Evolutionary conservation across 2,113 vertebrate genomes (phyloP), one percentile per base, ranked within the genome.

Genomic region (Rhodinocichla rosea): DNA sequence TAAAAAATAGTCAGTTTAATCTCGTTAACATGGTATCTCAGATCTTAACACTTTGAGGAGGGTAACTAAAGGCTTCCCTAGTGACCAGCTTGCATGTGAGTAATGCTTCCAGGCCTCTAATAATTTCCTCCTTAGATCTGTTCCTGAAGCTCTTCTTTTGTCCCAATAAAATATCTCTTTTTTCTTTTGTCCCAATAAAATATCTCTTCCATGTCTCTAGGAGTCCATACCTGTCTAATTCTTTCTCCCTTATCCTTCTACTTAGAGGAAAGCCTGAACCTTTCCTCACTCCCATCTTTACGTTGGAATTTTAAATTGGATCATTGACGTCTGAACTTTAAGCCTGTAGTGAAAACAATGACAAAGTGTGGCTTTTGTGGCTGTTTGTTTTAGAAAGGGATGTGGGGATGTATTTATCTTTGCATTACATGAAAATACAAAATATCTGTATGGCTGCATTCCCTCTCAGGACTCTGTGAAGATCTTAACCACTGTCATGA

Each of bases 1-100:
- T 42, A 15, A 55, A 71, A 60, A 75, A 55, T 78, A 45, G 70
- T 50, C 77, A 68, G 62, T 82, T 94, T 94, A 83, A 87, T 93
- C 83, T 88, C 28, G 55, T 88, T 94, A 90, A 94, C 40, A 3
- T 64, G 77, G 74, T 93, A 81, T 78, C 90, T 90, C 82, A 83
- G 94, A 94, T 91, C 59, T 65, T 86, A 63, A 37, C 50, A 12
- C 79, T 94, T 90, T 67, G 90, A 93, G 74, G 87, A 92, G 86
- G 87, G 89, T 87, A 90, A 80, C 88, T 83, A 20, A 80, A 88
- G 91, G 47, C n/a, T 75, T 82, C 79, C 67, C 80, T 63, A 85
- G 78, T 57, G 87, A 65, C 84, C 53, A 39, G 69, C 65, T 67
- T 59, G 45, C 1, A 1, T 50, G 39, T 33, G 57, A 91, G 53